Percentiles rank a stretch among this genome's conserved stretches.
phyloP scores from a whole-genome alignment of 1,140 invertebrate species.

The Cydia pomonella region DNA sequence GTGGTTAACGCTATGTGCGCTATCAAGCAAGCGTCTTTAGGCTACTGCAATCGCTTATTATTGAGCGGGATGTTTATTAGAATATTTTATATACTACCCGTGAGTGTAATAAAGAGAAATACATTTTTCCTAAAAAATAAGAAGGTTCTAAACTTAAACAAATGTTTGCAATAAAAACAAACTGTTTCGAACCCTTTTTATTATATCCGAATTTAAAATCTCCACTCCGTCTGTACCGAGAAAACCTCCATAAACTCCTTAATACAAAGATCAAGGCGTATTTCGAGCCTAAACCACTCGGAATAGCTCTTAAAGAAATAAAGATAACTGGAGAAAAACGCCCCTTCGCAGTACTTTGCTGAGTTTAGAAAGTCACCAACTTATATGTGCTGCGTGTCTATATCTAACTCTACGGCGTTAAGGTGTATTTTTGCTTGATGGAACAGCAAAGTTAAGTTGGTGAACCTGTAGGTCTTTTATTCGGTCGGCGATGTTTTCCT shows the following conservation, averaged over 20 bases:
- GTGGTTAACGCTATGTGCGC: too few relatives aligned
- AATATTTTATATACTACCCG: not conserved
- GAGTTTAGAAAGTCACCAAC: conserved; percentile 10
- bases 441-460: not conserved
- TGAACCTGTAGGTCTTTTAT: conserved; percentile 26
- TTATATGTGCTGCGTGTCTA: not conserved
- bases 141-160: not conserved
- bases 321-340: conserved; percentile 30
- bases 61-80: too few relatives aligned
- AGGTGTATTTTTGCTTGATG: not conserved
- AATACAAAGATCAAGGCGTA: conserved; percentile 31
- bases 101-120: not conserved
- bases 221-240: conserved; percentile 8
- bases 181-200: not conserved
- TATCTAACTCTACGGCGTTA: not conserved
- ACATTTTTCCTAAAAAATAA: not conserved
- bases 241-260: conserved; percentile 2
- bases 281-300: conserved; percentile 29
- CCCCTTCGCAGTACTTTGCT: conserved; percentile 23
- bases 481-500: conserved; percentile 25
- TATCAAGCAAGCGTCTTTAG: too few relatives aligned
- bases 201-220: conserved; percentile 15
- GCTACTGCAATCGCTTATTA: too few relatives aligned
- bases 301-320: conserved; percentile 33
- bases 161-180: not conserved